Evolutionary conservation across 2,888 invertebrate genomes (phyloP).

Genomic region (Pinctada fucata): DNA sequence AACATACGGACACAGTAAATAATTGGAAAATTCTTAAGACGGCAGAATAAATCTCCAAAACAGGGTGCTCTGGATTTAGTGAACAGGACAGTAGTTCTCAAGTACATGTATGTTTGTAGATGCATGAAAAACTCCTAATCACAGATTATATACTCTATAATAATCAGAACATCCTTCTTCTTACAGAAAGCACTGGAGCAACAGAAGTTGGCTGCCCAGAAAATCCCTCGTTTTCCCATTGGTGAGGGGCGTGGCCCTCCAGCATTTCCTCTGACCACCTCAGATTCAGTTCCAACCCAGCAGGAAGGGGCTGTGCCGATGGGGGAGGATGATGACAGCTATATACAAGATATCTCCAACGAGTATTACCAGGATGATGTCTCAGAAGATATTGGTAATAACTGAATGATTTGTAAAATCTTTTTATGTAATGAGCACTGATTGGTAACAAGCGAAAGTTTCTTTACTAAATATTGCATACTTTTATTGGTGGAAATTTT

Average conservation of each 20-base stretch:
- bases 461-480: not conserved
- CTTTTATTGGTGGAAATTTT: not conserved
- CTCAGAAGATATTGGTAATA: constrained; percentile 31
- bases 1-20: too few species aligned
- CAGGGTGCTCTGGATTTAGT: too few species aligned
- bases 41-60: too few species aligned
- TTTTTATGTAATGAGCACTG: not conserved
- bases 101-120: too few species aligned
- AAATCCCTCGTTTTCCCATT: not conserved
- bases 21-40: too few species aligned
- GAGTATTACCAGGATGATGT: constrained; percentile 40
- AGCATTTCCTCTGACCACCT: not conserved
- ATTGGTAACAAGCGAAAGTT: not conserved
- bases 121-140: too few species aligned
- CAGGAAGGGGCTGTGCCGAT: constrained; percentile 46
- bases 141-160: too few species aligned
- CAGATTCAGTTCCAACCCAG: not conserved
- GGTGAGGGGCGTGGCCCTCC: not conserved
- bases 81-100: too few species aligned
- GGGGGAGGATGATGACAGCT: constrained; percentile 57
- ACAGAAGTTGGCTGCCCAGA: not conserved
- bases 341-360: constrained; percentile 46
- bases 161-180: too few species aligned
- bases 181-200: constrained; percentile 4
- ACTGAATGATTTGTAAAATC: not conserved